Conservation (phyloP, 2,797 vertebrate genomes). For the Gymnoscopelus braueri region DNA sequence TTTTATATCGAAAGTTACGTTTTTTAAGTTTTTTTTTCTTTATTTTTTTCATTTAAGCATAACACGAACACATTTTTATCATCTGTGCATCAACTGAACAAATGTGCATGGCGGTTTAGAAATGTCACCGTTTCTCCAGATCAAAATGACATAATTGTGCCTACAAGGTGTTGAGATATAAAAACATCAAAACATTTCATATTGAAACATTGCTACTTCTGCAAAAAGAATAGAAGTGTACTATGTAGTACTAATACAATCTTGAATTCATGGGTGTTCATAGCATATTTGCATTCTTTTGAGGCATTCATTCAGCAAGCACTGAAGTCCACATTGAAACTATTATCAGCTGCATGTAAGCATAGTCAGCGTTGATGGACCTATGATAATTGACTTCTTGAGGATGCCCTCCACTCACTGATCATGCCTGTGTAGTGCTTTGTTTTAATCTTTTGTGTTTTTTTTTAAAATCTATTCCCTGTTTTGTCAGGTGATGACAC, state of each 20-base stretch:
- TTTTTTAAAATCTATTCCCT: background rate
- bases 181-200: too few species aligned
- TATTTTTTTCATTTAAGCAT: background rate
- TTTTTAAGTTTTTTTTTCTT: background rate
- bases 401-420: conserved; percentile 1
- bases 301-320: background rate
- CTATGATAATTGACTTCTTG: background rate
- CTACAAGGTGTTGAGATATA: too few species aligned
- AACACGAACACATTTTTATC: too few species aligned
- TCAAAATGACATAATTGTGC: too few species aligned
- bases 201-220: too few species aligned
- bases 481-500: background rate
- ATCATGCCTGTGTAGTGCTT: background rate
- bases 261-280: too few species aligned
- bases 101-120: too few species aligned
- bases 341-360: background rate
- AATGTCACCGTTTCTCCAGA: too few species aligned
- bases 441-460: background rate
- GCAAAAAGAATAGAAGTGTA: too few species aligned
- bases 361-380: conserved; percentile 6
- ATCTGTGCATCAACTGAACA: too few species aligned
- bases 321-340: background rate
- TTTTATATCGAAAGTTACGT: background rate
- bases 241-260: too few species aligned
- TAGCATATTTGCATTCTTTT: too few species aligned